These are phyloP conservation scores for Hipposideros larvatus DNA, from an alignment of 2,797 vertebrate genomes.

Conservation along the genomic window DNA sequence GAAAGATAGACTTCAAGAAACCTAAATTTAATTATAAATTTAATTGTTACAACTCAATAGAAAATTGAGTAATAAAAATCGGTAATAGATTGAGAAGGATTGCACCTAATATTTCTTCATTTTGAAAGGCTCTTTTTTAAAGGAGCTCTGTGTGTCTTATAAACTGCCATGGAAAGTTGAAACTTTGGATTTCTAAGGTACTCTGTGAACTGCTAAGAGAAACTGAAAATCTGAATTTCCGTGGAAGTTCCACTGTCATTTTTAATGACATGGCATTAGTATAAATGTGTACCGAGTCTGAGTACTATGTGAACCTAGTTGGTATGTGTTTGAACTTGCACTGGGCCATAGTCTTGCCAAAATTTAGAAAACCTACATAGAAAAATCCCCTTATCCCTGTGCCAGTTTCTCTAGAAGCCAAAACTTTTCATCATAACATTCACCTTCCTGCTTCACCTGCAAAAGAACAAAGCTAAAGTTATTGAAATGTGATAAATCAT, in stretches of 20 bases:
- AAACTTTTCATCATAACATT: constrained; percentile 41
- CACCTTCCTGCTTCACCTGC: constrained; percentile 61
- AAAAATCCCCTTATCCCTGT: constrained; percentile 50
- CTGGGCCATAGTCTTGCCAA: constrained; percentile 68
- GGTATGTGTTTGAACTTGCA: constrained; percentile 75
- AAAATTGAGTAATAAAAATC: not conserved
- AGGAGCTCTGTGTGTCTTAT: not conserved
- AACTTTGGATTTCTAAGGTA: not conserved
- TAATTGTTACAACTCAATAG: not conserved
- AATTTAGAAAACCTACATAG: constrained; percentile 65
- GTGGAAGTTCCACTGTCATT: constrained; percentile 41
- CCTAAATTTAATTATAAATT: not conserved
- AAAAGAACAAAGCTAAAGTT: constrained; percentile 65
- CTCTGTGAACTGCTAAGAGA: not conserved
- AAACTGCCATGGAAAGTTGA: not conserved
- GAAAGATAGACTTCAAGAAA: not conserved
- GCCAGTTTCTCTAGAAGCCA: constrained; percentile 59
- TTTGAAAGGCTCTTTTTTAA: not conserved
- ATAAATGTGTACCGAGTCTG: constrained; percentile 68
- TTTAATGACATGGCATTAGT: constrained; percentile 53
- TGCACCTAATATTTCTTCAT: not conserved
- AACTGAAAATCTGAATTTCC: constrained; percentile 17
- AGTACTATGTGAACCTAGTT: not conserved
- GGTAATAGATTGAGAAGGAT: not conserved
- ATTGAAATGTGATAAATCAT: not conserved